Evolutionary conservation across 2,797 vertebrate species (phyloP).

Genomic region (Graptemys geographica): DNA sequence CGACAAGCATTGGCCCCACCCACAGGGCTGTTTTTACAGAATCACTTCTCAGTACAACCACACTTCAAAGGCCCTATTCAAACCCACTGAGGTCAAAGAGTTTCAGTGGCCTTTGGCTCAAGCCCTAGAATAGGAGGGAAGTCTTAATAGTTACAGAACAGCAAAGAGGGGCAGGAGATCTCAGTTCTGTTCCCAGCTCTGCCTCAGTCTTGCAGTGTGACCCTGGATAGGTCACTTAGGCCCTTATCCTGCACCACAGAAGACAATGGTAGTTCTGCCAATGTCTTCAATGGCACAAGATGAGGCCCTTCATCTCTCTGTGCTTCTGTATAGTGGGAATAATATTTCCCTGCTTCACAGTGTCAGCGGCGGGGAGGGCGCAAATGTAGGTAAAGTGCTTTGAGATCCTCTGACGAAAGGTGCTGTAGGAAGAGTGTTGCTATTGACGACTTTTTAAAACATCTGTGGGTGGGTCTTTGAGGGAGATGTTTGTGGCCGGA

Average conservation of each 20-base stretch:
- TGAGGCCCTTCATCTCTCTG: accelerated
- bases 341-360: not conserved
- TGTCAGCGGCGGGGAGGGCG: no score
- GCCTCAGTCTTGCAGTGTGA: not conserved
- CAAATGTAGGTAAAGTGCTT: not conserved
- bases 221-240: not conserved
- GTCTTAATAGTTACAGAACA: not conserved
- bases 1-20: no score
- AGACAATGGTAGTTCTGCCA: not conserved
- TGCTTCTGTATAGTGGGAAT: not conserved
- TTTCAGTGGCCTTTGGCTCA: not conserved
- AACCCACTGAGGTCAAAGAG: not conserved
- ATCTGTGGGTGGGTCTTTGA: accelerated
- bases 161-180: not conserved
- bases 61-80: not conserved
- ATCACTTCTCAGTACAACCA: not conserved
- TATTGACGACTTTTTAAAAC: not conserved
- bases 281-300: not conserved
- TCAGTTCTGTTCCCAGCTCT: not conserved
- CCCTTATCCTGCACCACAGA: not conserved
- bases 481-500: not conserved
- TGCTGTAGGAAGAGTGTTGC: not conserved
- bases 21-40: not conserved
- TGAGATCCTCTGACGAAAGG: not conserved
- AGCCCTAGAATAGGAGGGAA: not conserved